A percentile compares a stretch with the other conserved stretches of the same genome.
Evolutionary conservation across 2,113 vertebrate species (phyloP).

Genomic region (Notechis scutatus): DNA sequence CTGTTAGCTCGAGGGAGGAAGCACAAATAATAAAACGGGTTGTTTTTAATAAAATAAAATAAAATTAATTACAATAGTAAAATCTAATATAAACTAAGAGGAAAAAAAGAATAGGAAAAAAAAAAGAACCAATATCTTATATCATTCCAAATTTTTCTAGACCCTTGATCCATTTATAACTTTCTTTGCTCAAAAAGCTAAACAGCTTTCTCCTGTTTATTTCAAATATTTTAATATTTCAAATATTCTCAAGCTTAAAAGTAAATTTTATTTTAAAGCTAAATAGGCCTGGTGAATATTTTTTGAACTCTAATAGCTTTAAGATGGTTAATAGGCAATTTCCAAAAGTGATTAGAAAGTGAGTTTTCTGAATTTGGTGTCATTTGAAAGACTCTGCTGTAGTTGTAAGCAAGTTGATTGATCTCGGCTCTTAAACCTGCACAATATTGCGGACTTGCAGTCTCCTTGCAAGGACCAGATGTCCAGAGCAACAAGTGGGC

Average conservation of each 20-base stretch:
- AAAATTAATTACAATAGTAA: not conserved
- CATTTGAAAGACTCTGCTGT: not conserved
- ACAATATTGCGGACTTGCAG: not conserved
- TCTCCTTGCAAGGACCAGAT: not conserved
- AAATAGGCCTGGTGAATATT: not conserved
- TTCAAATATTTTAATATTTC: not conserved
- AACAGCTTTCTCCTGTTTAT: not conserved
- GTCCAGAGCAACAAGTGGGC: not conserved
- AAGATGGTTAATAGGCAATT: not conserved
- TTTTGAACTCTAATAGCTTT: not conserved
- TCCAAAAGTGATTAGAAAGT: not conserved
- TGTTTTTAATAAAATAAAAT: not conserved
- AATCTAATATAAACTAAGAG: not conserved
- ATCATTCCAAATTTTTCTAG: not conserved
- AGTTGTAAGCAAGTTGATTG: not conserved
- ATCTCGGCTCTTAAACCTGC: not conserved
- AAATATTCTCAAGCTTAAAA: not conserved
- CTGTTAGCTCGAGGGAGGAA: not conserved
- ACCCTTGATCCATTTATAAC: not conserved
- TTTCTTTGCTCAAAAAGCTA: not conserved
- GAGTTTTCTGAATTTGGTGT: not conserved
- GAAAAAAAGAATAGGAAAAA: not conserved
- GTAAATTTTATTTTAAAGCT: not conserved
- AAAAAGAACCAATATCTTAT: not conserved
- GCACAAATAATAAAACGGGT: not conserved